Evolutionary conservation across 2,888 invertebrate genomes (phyloP).

Genomic region (Heteromurus nitidus): DNA sequence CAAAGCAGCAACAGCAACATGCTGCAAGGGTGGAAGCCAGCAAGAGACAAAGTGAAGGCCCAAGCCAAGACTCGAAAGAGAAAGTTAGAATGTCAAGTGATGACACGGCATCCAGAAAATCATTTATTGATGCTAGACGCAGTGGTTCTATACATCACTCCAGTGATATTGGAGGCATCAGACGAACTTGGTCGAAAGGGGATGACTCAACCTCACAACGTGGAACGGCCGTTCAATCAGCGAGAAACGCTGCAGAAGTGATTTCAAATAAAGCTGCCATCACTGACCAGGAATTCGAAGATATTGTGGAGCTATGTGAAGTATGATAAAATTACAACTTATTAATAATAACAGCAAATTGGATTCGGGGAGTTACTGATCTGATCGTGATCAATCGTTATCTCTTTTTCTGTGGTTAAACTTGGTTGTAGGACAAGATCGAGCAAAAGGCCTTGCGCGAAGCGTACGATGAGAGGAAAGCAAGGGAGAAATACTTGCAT

Average conservation of each 20-base stretch:
- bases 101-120: constrained; percentile 24
- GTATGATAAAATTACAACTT: background rate
- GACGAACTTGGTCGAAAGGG: constrained; percentile 48
- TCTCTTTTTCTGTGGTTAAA: too few species aligned
- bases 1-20: constrained; percentile 25
- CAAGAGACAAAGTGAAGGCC: background rate
- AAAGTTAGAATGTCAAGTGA: too few species aligned
- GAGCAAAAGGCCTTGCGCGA: constrained; percentile 66
- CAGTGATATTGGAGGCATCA: too few species aligned
- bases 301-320: constrained; percentile 67
- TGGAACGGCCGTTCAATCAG: constrained; percentile 50
- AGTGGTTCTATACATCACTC: too few species aligned
- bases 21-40: background rate
- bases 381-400: too few species aligned
- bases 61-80: too few species aligned
- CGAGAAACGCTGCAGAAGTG: constrained; percentile 36
- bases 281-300: constrained; percentile 68
- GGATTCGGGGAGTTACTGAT: too few species aligned
- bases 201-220: constrained; percentile 42
- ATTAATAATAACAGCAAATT: constrained; percentile 50
- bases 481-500: constrained; percentile 68
- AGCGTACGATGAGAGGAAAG: constrained; percentile 63
- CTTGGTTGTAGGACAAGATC: too few species aligned
- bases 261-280: constrained; percentile 50
- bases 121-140: too few species aligned